Evolutionary conservation across 2,888 invertebrate genomes (phyloP), one percentile per base, ranked within the genome.

Genomic region (Rhagium mordax): DNA sequence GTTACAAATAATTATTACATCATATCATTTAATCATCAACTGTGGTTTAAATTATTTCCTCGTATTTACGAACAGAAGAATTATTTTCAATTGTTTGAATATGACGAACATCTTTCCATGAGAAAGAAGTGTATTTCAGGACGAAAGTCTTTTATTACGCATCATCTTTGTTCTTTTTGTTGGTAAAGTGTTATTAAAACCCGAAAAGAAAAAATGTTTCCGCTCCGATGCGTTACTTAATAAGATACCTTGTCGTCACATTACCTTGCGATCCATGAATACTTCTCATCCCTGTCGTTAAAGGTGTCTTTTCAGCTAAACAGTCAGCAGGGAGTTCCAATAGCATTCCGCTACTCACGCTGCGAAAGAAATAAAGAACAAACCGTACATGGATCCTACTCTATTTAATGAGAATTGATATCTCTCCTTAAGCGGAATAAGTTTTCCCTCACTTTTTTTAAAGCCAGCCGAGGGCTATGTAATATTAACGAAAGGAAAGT

Each of bases 141-240:
- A n/a, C 47, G 48, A 24, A 61, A 61, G 47, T 20, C 65, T 15
- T 65, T 65, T 33, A 65, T 65, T 65, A 65, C 53, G 20, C 20
- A 33, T 51, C 65, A 27, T 24, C 59, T 65, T 65, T 65, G 18
- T 65, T 65, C 53, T 53, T 53, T 18, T 65, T 53, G 61, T 27
- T 27, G 33, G 53, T 53, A 65, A 64, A 64, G 33, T 53, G 65
- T 65, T 65, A 65, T 65, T 65, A 65, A 65, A 65, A 64, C 29
- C 65, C 61, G 24, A 24, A 65, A 65, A 20, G 13, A 64, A 65
- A 65, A 53, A 65, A 65, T 51, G 65, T 65, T 65, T 65, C 53
- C n/a, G 53, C 65, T 53, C 65, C 53, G 33, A 10, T 65, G 65
- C 33, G 16, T 29, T 27, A 51, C 29, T 65, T 65, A 65, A 65